Evolutionary conservation across 2,888 invertebrate species (phyloP), one percentile per base, ranked within the genome.

Genomic region (Cephus rjabovi): DNA sequence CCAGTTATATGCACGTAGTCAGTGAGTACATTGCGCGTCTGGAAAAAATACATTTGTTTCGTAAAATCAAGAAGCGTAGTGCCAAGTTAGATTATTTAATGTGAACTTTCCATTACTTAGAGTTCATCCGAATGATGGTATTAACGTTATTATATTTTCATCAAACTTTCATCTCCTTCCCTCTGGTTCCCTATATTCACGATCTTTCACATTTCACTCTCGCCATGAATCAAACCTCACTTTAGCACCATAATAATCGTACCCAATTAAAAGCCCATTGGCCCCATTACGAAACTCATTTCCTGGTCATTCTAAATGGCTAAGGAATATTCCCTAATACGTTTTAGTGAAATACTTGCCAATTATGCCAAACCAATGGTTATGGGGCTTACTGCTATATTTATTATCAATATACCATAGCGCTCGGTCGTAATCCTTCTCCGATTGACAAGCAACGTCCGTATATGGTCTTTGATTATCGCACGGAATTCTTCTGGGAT

Each of bases 1-100:
- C 94, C 56, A 94, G 95, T 74, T 94, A 94, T 83, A 93, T 96
- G 92, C 95, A 95, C 92, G 95, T 96, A 82, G 94, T 95, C 83
- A 95, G 96, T 96, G 91, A 95, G 95, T 94, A 90, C 81, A 75
- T 23, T 56, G 9, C 69, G 23, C 37, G 34, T 34, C 15, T 6
- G 3, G 35, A 35, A 12, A 35, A 35, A 35, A 35, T 12, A 30
- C 34, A 34, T 34, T 74, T 74, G 9, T 71, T 71, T 56, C 9
- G 23, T 56, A 56, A 15, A 6, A 56, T 23, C 9, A 23, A 56
- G 23, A 56, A 15, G 23, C 56, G 9, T 9, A 23, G 15, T 56
- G 9, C 6, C 56, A 56, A 56, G 9, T 56, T 56, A 56, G 23
- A 56, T 56, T 56, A 56, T 56, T 56, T 9, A 56, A 23, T 56